These are phyloP conservation scores for Leptocoma aspasia DNA, from an alignment of 2,113 vertebrate genomes.

Conservation along the genomic window DNA sequence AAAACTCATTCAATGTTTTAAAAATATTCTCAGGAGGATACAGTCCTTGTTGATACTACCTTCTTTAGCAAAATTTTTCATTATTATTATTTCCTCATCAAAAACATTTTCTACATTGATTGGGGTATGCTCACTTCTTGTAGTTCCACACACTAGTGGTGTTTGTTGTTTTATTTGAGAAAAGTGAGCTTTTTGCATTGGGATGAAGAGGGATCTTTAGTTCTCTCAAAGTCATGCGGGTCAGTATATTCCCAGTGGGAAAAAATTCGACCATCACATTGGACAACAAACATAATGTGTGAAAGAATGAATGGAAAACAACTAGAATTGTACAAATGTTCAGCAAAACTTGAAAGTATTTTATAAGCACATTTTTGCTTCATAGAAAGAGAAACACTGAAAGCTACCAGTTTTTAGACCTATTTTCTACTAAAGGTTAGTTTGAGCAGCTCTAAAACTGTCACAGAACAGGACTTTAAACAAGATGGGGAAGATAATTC, in stretches of 20 bases:
- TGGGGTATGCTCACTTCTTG: background rate
- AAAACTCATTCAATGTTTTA: background rate
- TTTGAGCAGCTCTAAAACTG: background rate
- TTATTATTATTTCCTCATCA: background rate
- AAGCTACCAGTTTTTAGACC: background rate
- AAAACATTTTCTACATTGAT: background rate
- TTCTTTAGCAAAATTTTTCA: background rate
- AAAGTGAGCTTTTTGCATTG: background rate
- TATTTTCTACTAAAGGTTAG: background rate
- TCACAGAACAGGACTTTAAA: background rate
- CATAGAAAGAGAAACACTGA: background rate
- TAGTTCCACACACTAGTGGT: background rate
- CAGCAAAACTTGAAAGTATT: background rate
- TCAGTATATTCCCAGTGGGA: background rate
- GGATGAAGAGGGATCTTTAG: background rate
- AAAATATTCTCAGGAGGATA: background rate
- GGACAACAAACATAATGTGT: background rate
- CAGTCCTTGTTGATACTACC: background rate
- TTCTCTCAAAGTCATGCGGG: background rate
- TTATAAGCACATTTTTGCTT: background rate
- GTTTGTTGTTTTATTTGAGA: background rate
- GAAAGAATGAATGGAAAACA: background rate
- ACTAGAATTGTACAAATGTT: background rate
- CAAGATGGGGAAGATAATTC: background rate
- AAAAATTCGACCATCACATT: background rate